These are phyloP conservation scores for Dipus sagitta DNA, from an alignment of 2,797 vertebrate species.

Conservation along the genomic window DNA sequence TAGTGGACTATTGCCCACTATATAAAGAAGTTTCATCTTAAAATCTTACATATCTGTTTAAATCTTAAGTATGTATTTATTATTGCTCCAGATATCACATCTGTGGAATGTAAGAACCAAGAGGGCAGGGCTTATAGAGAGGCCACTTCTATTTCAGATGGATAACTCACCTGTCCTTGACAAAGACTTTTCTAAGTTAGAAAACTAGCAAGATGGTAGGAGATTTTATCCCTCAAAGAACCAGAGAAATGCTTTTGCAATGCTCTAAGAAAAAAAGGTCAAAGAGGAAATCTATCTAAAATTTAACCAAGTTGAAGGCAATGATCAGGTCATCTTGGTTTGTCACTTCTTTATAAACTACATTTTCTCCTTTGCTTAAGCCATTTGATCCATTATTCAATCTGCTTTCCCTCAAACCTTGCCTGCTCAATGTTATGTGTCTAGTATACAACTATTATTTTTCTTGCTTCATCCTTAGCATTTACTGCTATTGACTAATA, in stretches of 20 bases:
- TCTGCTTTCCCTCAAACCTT: conserved; percentile 23
- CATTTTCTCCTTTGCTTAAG: neutral
- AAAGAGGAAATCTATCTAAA: neutral
- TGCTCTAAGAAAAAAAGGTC: neutral
- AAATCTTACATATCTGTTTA: conserved; percentile 6
- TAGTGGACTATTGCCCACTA: neutral
- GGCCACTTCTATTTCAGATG: conserved; percentile 5
- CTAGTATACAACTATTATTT: neutral
- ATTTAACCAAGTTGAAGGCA: neutral
- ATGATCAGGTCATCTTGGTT: neutral
- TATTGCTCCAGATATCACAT: neutral
- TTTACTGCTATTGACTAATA: neutral
- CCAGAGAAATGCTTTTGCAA: neutral
- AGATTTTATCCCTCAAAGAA: conserved; percentile 29
- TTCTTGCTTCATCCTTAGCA: neutral
- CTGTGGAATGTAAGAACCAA: neutral
- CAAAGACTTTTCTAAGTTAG: neutral
- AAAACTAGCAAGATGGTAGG: neutral
- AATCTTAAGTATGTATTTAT: conserved; percentile 13
- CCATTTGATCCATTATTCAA: neutral
- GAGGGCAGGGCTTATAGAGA: neutral
- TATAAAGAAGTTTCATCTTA: conserved; percentile 2
- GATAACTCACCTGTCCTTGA: neutral
- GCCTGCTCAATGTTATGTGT: neutral
- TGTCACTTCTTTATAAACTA: conserved; percentile 18